phyloP scores from a whole-genome alignment of 1,140 invertebrate genomes.

The Mya arenaria region DNA sequence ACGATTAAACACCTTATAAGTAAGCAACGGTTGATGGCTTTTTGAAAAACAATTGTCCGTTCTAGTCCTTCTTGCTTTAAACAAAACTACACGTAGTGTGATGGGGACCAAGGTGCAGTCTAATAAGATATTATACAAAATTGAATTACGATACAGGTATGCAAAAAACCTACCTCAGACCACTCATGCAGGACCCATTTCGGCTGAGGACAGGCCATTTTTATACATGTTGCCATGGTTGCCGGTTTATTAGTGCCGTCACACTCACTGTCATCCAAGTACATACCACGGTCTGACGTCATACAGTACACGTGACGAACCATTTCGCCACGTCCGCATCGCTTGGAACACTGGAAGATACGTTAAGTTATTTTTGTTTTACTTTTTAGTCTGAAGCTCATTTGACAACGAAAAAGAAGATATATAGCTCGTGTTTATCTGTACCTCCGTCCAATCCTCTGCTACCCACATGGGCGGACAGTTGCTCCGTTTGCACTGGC shows the following conservation, averaged over 20 bases:
- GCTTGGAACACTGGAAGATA: conserved; percentile 42
- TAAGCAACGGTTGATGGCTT: too few species aligned
- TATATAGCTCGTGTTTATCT: neutral
- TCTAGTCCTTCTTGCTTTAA: too few species aligned
- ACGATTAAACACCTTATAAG: neutral
- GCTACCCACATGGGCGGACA: conserved; percentile 87
- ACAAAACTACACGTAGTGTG: too few species aligned
- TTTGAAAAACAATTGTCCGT: too few species aligned
- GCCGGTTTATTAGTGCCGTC: conserved; percentile 40
- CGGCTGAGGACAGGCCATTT: conserved; percentile 46
- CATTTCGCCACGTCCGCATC: conserved; percentile 52
- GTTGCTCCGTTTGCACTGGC: conserved; percentile 84
- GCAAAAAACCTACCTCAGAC: conserved; percentile 40
- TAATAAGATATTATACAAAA: neutral
- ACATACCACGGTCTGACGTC: conserved; percentile 46
- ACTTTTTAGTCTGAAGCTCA: neutral
- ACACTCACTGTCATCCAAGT: conserved; percentile 47
- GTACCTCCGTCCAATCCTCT: conserved; percentile 88
- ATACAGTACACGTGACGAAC: conserved; percentile 55
- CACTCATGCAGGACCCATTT: conserved; percentile 42
- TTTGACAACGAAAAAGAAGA: neutral
- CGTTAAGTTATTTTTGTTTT: neutral
- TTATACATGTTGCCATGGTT: conserved; percentile 51
- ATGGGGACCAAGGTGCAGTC: too few species aligned
- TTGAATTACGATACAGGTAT: neutral